Conservation (phyloP, 2,113 vertebrate species). For the Lampris megalopsis region DNA sequence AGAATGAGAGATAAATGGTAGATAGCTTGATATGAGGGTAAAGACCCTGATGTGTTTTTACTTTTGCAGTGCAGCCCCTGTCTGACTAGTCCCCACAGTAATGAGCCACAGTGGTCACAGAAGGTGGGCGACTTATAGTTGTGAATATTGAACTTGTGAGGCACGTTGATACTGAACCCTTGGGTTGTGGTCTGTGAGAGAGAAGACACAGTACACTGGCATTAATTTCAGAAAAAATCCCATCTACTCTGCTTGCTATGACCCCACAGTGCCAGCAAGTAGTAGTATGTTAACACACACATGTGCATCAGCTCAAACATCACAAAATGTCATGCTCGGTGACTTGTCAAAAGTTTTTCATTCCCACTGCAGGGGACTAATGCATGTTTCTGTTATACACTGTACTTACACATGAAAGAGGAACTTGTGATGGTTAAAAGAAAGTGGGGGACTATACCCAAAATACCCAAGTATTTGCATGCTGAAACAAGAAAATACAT, state of each 20-base stretch:
- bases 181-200: conserved; percentile 84
- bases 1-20: not conserved
- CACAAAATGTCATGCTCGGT: not conserved
- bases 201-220: conserved; percentile 1
- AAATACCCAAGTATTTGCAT: not conserved
- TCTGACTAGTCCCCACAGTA: conserved; percentile 94
- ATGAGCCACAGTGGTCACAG: conserved; percentile 96
- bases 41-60: conserved; percentile 70
- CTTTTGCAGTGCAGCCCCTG: conserved; percentile 98
- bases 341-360: not conserved
- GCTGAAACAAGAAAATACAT: no score
- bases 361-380: not conserved
- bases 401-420: conserved; percentile 27
- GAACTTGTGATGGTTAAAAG: conserved; percentile 38
- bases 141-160: conserved; percentile 93
- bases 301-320: not conserved
- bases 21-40: not conserved
- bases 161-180: conserved; percentile 97
- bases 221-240: not conserved
- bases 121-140: conserved; percentile 97
- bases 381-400: conserved; percentile 14
- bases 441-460: conserved; percentile 1
- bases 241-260: not conserved
- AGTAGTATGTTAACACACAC: not conserved
- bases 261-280: conserved; percentile 1